Conservation (phyloP, 2,797 vertebrate genomes). For the Falco novaeseelandiae region DNA sequence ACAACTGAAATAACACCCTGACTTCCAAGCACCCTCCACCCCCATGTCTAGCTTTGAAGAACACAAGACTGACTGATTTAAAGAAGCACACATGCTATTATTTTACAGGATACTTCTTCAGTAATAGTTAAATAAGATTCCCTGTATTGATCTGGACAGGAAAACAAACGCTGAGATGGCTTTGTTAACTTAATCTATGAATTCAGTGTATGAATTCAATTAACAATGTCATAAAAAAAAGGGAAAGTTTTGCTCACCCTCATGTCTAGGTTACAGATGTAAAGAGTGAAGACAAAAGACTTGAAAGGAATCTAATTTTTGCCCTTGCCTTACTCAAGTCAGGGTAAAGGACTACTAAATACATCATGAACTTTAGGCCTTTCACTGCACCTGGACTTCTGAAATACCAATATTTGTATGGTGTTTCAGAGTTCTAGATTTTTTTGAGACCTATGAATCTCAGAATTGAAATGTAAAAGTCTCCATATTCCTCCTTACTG, state of each 20-base stretch:
- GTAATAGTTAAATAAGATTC: neutral
- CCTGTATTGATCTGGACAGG: neutral
- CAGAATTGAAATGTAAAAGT: neutral
- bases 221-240: neutral
- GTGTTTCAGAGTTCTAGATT: neutral
- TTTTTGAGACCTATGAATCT: neutral
- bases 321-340: neutral
- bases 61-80: neutral
- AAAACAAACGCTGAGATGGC: neutral
- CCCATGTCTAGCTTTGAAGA: neutral
- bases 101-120: neutral
- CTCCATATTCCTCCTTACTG: neutral
- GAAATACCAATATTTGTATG: neutral
- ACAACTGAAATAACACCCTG: neutral
- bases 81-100: neutral
- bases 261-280: neutral
- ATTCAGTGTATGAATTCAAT: neutral
- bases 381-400: neutral
- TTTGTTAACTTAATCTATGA: neutral
- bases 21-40: neutral
- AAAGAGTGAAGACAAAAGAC: neutral
- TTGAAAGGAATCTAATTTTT: neutral
- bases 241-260: neutral
- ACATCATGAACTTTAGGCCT: neutral
- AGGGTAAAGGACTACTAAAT: neutral